Conservation (phyloP, 92 coral and sea anemone genomes). For the Plumapathes pennacea region DNA sequence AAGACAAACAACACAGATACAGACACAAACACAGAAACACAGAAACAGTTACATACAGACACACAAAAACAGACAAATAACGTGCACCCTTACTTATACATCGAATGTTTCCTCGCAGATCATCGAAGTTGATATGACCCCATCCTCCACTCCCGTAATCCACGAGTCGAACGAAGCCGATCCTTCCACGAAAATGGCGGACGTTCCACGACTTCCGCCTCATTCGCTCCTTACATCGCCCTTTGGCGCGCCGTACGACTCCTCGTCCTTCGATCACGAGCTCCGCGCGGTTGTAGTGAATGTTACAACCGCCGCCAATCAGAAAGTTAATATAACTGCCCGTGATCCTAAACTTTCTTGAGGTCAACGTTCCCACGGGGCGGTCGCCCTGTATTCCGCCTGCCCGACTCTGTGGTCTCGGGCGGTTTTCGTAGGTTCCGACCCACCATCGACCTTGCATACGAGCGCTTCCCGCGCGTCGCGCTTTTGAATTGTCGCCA, state of each 20-base stretch:
- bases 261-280: constrained; percentile 54
- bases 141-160: constrained; percentile 53
- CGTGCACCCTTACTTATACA: constrained; percentile 56
- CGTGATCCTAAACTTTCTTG: constrained; percentile 35
- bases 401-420: constrained; percentile 14
- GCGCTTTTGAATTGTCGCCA: constrained; percentile 52
- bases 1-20: no score
- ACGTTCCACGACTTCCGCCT: constrained; percentile 46
- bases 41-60: background rate
- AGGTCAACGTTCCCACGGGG: constrained; percentile 46
- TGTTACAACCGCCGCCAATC: constrained; percentile 50
- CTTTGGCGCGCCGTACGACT: constrained; percentile 46
- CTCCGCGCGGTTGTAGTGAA: constrained; percentile 36
- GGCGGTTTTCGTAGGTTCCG: constrained; percentile 52
- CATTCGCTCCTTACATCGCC: constrained; percentile 46
- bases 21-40: background rate
- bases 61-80: no score
- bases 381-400: constrained; percentile 48
- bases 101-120: constrained; percentile 61
- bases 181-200: constrained; percentile 33
- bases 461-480: constrained; percentile 18
- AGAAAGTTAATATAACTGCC: constrained; percentile 52
- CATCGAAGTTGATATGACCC: constrained; percentile 72
- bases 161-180: constrained; percentile 46
- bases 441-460: constrained; percentile 52